Conservation (phyloP, 2,888 invertebrate species). For the Frankliniella fusca region DNA sequence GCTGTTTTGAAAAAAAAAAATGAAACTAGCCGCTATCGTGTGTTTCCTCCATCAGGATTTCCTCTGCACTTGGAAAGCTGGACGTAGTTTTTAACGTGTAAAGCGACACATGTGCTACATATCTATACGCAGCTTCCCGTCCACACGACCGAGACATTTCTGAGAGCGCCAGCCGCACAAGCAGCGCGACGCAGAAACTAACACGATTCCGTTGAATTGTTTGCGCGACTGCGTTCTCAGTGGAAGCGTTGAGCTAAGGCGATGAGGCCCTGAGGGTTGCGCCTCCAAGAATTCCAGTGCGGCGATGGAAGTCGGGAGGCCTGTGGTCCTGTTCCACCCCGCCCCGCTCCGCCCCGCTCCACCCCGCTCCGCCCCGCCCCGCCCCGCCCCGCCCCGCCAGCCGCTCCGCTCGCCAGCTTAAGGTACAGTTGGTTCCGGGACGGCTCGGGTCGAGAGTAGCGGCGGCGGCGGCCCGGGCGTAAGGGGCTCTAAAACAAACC, state of each 20-base stretch:
- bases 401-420: neutral
- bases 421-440: neutral
- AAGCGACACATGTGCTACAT: too few species aligned
- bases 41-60: too few species aligned
- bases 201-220: too few species aligned
- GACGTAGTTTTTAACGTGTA: too few species aligned
- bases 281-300: neutral
- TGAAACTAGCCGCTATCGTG: too few species aligned
- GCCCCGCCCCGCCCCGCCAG: neutral
- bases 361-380: neutral
- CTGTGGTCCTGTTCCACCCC: neutral
- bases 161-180: too few species aligned
- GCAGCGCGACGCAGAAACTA: too few species aligned
- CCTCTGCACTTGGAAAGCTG: too few species aligned
- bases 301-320: neutral
- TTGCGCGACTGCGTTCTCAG: too few species aligned
- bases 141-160: too few species aligned
- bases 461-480: neutral
- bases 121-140: too few species aligned
- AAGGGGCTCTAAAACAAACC: neutral
- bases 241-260: neutral
- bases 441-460: neutral
- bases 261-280: neutral
- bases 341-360: neutral
- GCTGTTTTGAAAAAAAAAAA: too few species aligned